Percentiles rank a stretch among this genome's conserved stretches.
Evolutionary conservation across 2,797 vertebrate genomes (phyloP).

Genomic region (Anolis apletophallus): DNA sequence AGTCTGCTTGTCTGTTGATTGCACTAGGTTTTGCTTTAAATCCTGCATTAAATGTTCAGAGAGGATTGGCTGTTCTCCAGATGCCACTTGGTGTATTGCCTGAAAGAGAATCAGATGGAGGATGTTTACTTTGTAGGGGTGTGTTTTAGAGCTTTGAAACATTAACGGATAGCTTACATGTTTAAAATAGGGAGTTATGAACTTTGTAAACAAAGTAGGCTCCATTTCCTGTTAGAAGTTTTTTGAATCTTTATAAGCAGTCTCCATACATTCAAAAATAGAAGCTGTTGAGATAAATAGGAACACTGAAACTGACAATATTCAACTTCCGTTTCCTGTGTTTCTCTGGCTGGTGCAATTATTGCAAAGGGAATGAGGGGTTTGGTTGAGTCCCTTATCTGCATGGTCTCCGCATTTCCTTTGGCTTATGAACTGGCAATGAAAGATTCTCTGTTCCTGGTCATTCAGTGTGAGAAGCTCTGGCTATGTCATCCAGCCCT

Average conservation of each 20-base stretch:
- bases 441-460: too few species aligned
- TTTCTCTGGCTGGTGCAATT: not conserved
- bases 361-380: not conserved
- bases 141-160: not conserved
- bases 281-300: not conserved
- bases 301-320: not conserved
- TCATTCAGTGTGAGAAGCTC: too few species aligned
- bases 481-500: too few species aligned
- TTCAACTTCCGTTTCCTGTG: not conserved
- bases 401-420: too few species aligned
- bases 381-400: too few species aligned
- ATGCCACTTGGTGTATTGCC: not conserved
- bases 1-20: conserved; percentile 11
- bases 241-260: not conserved
- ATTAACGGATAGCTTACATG: not conserved
- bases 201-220: not conserved
- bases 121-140: conserved; percentile 5
- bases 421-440: too few species aligned
- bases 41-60: not conserved
- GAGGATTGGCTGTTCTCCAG: not conserved
- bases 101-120: not conserved
- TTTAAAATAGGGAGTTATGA: not conserved
- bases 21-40: not conserved
- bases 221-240: not conserved
- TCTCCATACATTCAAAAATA: not conserved